These are phyloP conservation scores for Aporrectodea caliginosa DNA, from an alignment of 1,140 invertebrate genomes.

Conservation along the genomic window DNA sequence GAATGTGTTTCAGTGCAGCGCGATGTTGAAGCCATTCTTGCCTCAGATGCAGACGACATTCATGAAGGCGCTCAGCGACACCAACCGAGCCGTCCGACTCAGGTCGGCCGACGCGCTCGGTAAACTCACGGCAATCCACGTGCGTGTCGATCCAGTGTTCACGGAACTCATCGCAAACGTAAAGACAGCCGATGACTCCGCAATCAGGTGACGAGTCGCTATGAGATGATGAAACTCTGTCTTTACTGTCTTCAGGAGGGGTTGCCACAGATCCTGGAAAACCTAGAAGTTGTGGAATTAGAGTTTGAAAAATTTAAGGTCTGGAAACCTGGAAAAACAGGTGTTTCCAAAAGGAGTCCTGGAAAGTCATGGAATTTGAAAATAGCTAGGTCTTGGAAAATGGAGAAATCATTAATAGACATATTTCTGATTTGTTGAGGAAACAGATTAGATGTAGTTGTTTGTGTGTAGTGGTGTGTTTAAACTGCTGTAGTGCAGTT, in stretches of 20 bases:
- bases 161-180: slow-evolving; percentile 82
- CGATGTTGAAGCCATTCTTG: slow-evolving; percentile 92
- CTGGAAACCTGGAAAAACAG: no score
- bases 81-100: slow-evolving; percentile 77
- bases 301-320: no score
- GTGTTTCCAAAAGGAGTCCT: no score
- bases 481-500: no score
- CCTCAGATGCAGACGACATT: slow-evolving; percentile 98
- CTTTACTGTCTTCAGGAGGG: background rate
- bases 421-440: no score
- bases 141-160: slow-evolving; percentile 77
- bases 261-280: background rate
- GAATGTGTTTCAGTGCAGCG: slow-evolving; percentile 61
- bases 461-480: background rate
- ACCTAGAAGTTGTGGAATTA: no score
- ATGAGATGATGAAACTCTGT: background rate
- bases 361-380: no score
- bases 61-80: slow-evolving; percentile 85
- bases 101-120: slow-evolving; percentile 83
- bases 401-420: no score
- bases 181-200: slow-evolving; percentile 75
- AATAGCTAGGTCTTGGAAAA: no score
- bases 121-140: slow-evolving; percentile 85
- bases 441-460: no score
- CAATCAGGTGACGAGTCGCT: slow-evolving; percentile 67